These are phyloP conservation scores for Hozukius guyotensis DNA, from an alignment of 2,797 vertebrate genomes.

Conservation along the genomic window DNA sequence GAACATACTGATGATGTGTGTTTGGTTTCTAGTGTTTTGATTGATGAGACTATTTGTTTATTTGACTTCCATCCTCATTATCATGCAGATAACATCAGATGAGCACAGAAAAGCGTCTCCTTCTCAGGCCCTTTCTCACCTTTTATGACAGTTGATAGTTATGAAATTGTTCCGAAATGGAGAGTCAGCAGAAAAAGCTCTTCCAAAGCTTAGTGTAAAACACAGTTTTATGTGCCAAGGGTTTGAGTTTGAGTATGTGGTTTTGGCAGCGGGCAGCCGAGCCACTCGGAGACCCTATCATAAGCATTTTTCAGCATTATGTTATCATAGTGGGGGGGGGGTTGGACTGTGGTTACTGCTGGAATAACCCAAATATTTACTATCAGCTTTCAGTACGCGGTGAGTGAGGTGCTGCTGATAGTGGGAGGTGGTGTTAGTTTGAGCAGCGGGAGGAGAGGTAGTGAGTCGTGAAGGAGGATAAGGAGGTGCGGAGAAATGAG, in stretches of 20 bases:
- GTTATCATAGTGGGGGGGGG: conserved; percentile 38
- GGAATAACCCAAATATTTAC: conserved; percentile 57
- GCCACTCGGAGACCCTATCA: conserved; percentile 47
- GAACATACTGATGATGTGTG: background rate
- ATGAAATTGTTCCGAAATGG: conserved; percentile 21
- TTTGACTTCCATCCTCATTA: background rate
- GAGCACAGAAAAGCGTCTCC: conserved; percentile 1
- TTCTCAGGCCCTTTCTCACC: conserved; percentile 32
- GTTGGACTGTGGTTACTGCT: conserved; percentile 40
- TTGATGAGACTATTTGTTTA: conserved; percentile 5
- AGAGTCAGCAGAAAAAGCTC: conserved; percentile 48
- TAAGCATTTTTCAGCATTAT: conserved; percentile 56
- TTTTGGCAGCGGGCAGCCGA: conserved; percentile 47
- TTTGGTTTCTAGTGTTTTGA: background rate
- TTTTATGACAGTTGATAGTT: conserved; percentile 26
- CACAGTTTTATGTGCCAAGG: conserved; percentile 29
- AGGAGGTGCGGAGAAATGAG: background rate
- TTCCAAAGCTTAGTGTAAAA: conserved; percentile 5
- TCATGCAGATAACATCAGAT: background rate
- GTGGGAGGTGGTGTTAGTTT: conserved; percentile 33
- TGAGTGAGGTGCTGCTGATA: conserved; percentile 45
- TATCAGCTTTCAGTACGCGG: conserved; percentile 45
- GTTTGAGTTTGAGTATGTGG: conserved; percentile 44
- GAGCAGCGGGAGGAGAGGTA: conserved; percentile 37
- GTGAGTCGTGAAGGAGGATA: conserved; percentile 23